phyloP scores from a whole-genome alignment of 2,113 vertebrate species.

The Paramisgurnus dabryanus region DNA sequence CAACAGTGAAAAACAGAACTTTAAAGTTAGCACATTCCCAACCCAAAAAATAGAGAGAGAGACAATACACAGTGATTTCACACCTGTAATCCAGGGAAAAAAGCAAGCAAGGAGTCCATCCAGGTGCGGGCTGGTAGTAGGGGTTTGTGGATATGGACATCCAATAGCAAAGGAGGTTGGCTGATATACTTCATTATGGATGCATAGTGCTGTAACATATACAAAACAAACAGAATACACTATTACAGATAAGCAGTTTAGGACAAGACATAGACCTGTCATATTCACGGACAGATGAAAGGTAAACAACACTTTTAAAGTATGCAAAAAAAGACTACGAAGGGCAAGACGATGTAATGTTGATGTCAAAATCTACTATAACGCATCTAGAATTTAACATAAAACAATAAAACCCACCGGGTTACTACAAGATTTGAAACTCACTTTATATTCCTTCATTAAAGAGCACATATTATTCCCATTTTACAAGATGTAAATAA shows the following conservation, averaged over 20 bases:
- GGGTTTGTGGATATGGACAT: slow-evolving; percentile 98
- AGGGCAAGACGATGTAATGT: too few species aligned
- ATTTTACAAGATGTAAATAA: too few species aligned
- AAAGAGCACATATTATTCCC: too few species aligned
- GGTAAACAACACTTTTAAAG: too few species aligned
- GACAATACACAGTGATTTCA: slow-evolving; percentile 12
- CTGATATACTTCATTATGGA: slow-evolving; percentile 99
- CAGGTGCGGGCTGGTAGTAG: slow-evolving; percentile 95
- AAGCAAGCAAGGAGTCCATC: slow-evolving; percentile 98
- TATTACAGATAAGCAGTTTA: background rate
- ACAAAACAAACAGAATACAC: background rate
- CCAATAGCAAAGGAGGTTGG: slow-evolving; percentile 93
- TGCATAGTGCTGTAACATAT: slow-evolving; percentile 86
- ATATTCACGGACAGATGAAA: too few species aligned
- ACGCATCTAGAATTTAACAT: too few species aligned
- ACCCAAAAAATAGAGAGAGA: background rate
- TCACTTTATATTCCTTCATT: too few species aligned
- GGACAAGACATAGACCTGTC: too few species aligned
- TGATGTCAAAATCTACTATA: too few species aligned
- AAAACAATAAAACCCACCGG: too few species aligned
- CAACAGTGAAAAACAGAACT: background rate
- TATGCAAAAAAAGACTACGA: too few species aligned
- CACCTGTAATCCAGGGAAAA: slow-evolving; percentile 98
- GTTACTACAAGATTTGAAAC: too few species aligned
- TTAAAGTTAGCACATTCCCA: background rate